phyloP scores from a whole-genome alignment of 2,113 vertebrate species.

The Eclectus roratus region DNA sequence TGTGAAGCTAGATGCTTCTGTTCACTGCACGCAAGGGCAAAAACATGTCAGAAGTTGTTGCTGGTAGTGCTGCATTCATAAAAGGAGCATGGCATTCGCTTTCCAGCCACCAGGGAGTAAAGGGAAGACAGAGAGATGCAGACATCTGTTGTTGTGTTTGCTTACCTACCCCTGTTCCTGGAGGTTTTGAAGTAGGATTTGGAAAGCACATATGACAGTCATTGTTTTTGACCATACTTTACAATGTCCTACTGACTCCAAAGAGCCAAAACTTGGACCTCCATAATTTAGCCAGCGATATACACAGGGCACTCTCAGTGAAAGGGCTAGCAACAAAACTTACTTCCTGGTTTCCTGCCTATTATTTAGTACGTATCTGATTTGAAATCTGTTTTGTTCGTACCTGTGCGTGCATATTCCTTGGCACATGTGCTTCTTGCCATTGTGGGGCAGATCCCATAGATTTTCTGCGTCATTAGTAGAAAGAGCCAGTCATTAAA shows the following conservation, averaged over 20 bases:
- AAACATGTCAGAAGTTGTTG: neutral
- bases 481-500: constrained; percentile 50
- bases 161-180: constrained; percentile 2
- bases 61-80: neutral
- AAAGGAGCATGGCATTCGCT: neutral
- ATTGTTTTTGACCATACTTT: neutral
- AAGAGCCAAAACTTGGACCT: neutral
- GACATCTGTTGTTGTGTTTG: constrained; percentile 11
- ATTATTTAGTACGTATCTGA: constrained; percentile 29
- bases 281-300: neutral
- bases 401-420: constrained; percentile 6
- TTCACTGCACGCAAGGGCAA: neutral
- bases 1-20: neutral
- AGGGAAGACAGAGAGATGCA: neutral
- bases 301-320: neutral
- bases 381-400: constrained; percentile 44
- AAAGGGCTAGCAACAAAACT: constrained; percentile 35
- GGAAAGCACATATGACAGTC: neutral
- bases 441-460: constrained; percentile 43
- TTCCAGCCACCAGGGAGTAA: neutral
- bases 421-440: constrained; percentile 33
- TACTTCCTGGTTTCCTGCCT: constrained; percentile 35
- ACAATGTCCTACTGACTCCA: neutral
- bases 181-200: constrained; percentile 7
- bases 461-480: constrained; percentile 58